phyloP scores from a whole-genome alignment of 2,113 vertebrate species.

The Xiphorhynchus elegans region DNA sequence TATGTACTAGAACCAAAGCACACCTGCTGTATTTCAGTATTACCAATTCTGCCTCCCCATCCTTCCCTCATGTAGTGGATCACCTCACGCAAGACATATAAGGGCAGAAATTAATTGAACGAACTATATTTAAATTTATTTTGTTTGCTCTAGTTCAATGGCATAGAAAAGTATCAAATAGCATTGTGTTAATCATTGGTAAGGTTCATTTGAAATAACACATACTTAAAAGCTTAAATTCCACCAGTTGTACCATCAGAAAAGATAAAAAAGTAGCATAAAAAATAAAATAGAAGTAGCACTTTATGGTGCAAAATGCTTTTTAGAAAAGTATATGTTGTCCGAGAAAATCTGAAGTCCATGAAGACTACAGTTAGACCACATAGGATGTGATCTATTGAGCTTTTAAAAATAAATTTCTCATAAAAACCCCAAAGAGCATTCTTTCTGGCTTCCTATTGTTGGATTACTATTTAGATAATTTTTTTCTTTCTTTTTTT shows the following conservation, averaged over 20 bases:
- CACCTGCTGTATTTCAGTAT: neutral
- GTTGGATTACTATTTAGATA: neutral
- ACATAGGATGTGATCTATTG: neutral
- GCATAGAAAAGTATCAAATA: neutral
- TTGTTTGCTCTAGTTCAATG: neutral
- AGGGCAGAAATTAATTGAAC: neutral
- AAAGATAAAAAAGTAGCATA: neutral
- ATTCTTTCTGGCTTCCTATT: neutral
- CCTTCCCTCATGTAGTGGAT: neutral
- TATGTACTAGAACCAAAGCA: neutral
- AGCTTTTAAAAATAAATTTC: neutral
- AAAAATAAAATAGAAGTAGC: neutral
- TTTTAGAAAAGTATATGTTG: neutral
- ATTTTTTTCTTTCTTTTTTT: neutral
- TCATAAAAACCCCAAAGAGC: neutral
- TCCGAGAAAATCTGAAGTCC: neutral
- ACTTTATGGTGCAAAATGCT: neutral
- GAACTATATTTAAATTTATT: neutral
- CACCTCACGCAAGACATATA: neutral
- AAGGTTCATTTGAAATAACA: neutral
- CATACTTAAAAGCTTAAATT: neutral
- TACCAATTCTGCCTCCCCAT: neutral
- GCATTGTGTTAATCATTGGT: neutral
- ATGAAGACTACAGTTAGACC: neutral
- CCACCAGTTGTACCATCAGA: neutral